Conservation (phyloP, 2,888 invertebrate species). For the Heliconius erato region DNA sequence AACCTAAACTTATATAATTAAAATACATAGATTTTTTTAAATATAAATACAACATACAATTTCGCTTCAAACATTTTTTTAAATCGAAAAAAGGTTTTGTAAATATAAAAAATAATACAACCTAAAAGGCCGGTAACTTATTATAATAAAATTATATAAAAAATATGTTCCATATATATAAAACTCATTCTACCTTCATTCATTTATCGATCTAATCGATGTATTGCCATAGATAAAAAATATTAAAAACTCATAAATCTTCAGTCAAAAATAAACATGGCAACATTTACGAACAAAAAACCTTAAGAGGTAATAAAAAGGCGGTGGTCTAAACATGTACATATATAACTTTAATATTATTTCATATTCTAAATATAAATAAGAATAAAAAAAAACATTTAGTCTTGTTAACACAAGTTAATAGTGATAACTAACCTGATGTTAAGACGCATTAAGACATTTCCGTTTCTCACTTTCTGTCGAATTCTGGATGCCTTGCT, state of each 20-base stretch:
- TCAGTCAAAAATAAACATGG: slow-evolving; percentile 27
- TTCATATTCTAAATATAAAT: neutral
- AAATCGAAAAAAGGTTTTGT: neutral
- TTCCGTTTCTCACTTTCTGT: no score
- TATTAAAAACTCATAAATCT: neutral
- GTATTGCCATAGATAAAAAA: slow-evolving; percentile 10
- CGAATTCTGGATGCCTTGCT: no score
- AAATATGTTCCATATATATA: neutral
- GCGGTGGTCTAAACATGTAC: slow-evolving; percentile 39
- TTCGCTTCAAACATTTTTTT: neutral
- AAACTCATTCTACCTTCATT: neutral
- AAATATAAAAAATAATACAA: slow-evolving; percentile 16
- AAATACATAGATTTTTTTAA: slow-evolving; percentile 23
- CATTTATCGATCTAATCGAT: neutral
- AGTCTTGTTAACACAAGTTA: neutral
- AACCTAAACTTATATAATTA: slow-evolving; percentile 45
- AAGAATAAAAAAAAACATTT: neutral
- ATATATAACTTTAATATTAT: neutral
- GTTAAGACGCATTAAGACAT: no score
- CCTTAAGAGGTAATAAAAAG: slow-evolving; percentile 30
- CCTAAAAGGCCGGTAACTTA: slow-evolving; percentile 27
- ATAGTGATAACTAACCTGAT: no score
- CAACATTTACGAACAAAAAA: slow-evolving; percentile 3
- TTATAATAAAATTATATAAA: slow-evolving; percentile 6
- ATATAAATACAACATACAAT: slow-evolving; percentile 3